Conservation (phyloP, 1,140 invertebrate species). For the Lordiphosa stackelbergi region DNA sequence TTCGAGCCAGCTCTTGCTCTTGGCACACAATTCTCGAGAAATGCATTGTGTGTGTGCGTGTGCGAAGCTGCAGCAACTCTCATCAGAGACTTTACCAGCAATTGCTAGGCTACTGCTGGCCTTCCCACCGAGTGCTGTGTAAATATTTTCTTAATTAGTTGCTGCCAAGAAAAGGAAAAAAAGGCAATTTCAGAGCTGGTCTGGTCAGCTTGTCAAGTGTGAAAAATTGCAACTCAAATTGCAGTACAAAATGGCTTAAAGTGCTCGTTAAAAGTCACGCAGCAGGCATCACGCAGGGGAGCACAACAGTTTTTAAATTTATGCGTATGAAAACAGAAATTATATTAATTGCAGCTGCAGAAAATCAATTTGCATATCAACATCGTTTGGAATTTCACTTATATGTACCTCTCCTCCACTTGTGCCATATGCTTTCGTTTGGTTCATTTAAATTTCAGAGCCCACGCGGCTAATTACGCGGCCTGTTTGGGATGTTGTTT, state of each 20-base stretch:
- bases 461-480: constrained; percentile 59
- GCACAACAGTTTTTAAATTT: constrained; percentile 57
- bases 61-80: constrained; percentile 35
- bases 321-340: constrained; percentile 68
- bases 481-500: constrained; percentile 37
- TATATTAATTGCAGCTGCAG: constrained; percentile 68
- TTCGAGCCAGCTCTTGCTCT: no score
- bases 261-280: constrained; percentile 72
- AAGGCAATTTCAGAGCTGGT: constrained; percentile 1
- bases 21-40: no score
- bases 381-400: constrained; percentile 1
- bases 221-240: constrained; percentile 73
- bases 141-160: constrained; percentile 75
- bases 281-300: constrained; percentile 26
- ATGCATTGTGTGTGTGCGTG: not conserved
- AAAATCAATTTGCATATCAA: constrained; percentile 12
- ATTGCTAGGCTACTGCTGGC: constrained; percentile 44
- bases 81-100: constrained; percentile 38
- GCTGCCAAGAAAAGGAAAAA: constrained; percentile 26
- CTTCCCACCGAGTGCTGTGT: constrained; percentile 42
- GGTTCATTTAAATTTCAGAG: constrained; percentile 19
- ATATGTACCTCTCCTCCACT: no score
- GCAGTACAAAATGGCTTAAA: constrained; percentile 70
- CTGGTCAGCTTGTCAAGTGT: constrained; percentile 61
- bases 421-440: constrained; percentile 29